Percentiles rank a stretch among this genome's conserved stretches.
Conservation (phyloP, 2,113 vertebrate species). For the Zapus hudsonius region DNA sequence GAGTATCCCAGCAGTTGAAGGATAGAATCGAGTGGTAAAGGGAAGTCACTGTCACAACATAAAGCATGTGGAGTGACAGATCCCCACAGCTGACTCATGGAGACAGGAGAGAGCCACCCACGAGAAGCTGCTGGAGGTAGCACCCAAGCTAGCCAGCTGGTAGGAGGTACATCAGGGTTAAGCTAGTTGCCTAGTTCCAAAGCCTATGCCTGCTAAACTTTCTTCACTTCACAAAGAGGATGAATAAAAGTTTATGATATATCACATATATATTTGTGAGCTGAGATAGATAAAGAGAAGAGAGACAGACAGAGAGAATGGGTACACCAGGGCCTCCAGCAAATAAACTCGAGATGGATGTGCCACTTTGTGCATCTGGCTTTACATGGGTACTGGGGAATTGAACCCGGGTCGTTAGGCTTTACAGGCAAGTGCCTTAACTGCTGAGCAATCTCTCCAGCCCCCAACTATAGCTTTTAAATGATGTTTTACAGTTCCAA, state of each 20-base stretch:
- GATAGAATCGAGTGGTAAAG: background rate
- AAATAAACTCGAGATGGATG: too few relatives aligned
- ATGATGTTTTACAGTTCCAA: too few relatives aligned
- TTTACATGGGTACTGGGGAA: too few relatives aligned
- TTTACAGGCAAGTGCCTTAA: too few relatives aligned
- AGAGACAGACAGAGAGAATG: too few relatives aligned
- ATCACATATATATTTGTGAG: too few relatives aligned
- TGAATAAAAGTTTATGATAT: background rate
- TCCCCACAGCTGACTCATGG: background rate
- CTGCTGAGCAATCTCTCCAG: too few relatives aligned
- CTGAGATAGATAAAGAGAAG: too few relatives aligned
- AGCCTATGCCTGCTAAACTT: background rate
- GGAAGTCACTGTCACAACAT: background rate
- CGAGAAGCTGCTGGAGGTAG: background rate
- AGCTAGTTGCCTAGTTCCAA: background rate
- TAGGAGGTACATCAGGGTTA: background rate
- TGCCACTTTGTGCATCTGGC: too few relatives aligned
- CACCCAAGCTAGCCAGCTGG: background rate
- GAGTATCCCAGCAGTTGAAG: background rate
- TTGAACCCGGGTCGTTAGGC: too few relatives aligned
- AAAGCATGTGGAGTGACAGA: background rate
- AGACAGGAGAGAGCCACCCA: background rate
- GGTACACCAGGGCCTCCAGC: too few relatives aligned
- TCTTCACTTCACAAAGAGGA: background rate
- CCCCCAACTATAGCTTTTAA: too few relatives aligned